phyloP scores from a whole-genome alignment of 2,888 invertebrate species.

The Drosophila greeni region DNA sequence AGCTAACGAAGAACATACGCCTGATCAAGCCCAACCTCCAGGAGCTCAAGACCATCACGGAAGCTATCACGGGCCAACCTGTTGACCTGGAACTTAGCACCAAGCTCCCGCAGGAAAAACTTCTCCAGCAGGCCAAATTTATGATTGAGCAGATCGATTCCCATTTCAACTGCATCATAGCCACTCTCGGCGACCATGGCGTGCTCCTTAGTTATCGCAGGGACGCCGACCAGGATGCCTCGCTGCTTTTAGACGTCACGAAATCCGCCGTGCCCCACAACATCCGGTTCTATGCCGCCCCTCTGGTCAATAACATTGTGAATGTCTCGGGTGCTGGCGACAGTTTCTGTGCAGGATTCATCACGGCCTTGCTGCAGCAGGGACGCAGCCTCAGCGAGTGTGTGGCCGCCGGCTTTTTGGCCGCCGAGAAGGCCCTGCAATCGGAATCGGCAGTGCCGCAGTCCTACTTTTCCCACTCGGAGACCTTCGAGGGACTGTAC shows the following conservation, averaged over 20 bases:
- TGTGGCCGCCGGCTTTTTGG: constrained; percentile 82
- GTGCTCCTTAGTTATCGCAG: constrained; percentile 79
- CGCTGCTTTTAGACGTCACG: constrained; percentile 55
- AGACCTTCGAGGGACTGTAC: constrained; percentile 45
- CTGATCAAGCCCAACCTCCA: constrained; percentile 89
- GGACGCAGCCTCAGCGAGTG: constrained; percentile 81
- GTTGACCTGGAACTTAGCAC: constrained; percentile 39
- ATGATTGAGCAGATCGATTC: constrained; percentile 78
- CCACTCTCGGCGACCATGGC: constrained; percentile 83
- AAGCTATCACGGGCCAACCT: constrained; percentile 76
- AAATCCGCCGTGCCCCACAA: constrained; percentile 34
- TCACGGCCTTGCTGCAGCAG: constrained; percentile 81
- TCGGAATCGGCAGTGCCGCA: constrained; percentile 82
- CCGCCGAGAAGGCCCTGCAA: constrained; percentile 82
- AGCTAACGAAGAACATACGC: constrained; percentile 71
- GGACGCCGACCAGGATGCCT: constrained; percentile 43
- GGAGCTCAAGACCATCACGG: constrained; percentile 86
- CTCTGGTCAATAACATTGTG: constrained; percentile 78
- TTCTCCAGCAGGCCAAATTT: constrained; percentile 68
- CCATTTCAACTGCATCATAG: constrained; percentile 81
- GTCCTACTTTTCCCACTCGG: constrained; percentile 67
- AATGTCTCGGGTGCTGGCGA: constrained; percentile 93
- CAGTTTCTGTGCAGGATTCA: constrained; percentile 86
- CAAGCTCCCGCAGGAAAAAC: constrained; percentile 25
- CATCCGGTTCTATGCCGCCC: constrained; percentile 64